These are phyloP conservation scores for Pseudomyrmex flavicornis DNA, from an alignment of 1,140 invertebrate genomes.

Conservation along the genomic window DNA sequence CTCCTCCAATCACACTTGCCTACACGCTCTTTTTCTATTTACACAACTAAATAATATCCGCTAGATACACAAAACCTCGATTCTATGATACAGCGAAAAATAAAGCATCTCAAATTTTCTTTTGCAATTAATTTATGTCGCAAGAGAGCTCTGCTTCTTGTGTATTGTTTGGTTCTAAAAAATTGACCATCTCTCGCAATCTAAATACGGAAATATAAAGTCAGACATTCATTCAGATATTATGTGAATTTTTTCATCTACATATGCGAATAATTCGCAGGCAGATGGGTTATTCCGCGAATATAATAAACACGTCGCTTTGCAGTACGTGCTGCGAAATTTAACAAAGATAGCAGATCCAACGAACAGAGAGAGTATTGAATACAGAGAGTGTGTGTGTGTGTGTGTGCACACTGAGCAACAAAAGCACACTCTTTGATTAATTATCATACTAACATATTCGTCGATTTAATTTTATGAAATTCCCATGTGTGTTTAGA, in stretches of 20 bases:
- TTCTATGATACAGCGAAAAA: background rate
- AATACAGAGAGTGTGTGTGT: conserved; percentile 11
- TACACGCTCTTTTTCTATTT: background rate
- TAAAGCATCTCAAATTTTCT: background rate
- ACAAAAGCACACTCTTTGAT: conserved; percentile 53
- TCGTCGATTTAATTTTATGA: conserved; percentile 35
- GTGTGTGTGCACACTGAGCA: background rate
- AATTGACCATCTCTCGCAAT: background rate
- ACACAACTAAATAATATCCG: background rate
- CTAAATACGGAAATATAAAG: conserved; percentile 34
- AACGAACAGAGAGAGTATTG: conserved; percentile 39
- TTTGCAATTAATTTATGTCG: background rate
- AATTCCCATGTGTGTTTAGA: conserved; percentile 3
- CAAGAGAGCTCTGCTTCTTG: background rate
- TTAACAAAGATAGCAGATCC: conserved; percentile 48
- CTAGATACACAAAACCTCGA: no score
- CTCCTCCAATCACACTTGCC: background rate
- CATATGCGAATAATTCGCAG: conserved; percentile 27
- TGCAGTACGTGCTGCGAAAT: conserved; percentile 62
- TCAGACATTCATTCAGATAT: conserved; percentile 41
- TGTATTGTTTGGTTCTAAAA: conserved; percentile 6
- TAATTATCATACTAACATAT: conserved; percentile 35
- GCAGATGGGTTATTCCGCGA: conserved; percentile 45
- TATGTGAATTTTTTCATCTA: conserved; percentile 22
- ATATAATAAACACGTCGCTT: conserved; percentile 70